phyloP scores from a whole-genome alignment of 2,113 vertebrate species.

The Psilopogon haemacephalus region DNA sequence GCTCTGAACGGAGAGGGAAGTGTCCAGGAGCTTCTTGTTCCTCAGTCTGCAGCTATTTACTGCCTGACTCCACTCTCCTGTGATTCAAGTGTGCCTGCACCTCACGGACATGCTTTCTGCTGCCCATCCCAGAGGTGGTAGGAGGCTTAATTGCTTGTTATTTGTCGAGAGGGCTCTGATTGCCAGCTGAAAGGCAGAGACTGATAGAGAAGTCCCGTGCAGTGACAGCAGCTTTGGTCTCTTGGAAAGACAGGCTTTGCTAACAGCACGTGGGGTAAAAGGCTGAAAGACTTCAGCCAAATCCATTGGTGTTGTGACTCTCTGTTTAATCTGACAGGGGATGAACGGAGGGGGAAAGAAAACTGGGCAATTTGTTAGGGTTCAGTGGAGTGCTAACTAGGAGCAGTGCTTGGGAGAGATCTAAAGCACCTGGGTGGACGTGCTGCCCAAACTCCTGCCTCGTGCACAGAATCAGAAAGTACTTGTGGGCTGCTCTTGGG shows the following conservation, averaged over 20 bases:
- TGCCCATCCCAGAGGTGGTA: neutral
- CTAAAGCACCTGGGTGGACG: neutral
- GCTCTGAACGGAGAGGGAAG: neutral
- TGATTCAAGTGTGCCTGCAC: neutral
- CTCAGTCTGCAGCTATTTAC: neutral
- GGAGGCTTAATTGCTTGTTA: slow-evolving; percentile 25
- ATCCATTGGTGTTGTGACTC: neutral
- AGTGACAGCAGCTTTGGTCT: slow-evolving; percentile 60
- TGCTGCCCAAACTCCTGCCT: neutral
- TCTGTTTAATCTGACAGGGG: slow-evolving; percentile 49
- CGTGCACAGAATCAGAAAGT: neutral
- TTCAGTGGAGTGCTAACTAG: slow-evolving; percentile 59
- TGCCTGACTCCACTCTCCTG: neutral
- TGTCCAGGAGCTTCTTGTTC: neutral
- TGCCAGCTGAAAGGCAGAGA: slow-evolving; percentile 53
- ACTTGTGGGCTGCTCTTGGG: neutral
- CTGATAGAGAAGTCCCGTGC: slow-evolving; percentile 54
- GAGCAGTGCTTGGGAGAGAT: neutral
- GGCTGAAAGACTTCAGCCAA: slow-evolving; percentile 15
- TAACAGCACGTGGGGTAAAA: neutral
- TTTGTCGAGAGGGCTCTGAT: neutral
- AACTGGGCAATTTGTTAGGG: slow-evolving; percentile 19
- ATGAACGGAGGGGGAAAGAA: neutral
- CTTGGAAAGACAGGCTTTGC: slow-evolving; percentile 31
- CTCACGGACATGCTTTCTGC: neutral